phyloP scores from a whole-genome alignment of 2,888 invertebrate genomes.

The Cistogaster globosa region DNA sequence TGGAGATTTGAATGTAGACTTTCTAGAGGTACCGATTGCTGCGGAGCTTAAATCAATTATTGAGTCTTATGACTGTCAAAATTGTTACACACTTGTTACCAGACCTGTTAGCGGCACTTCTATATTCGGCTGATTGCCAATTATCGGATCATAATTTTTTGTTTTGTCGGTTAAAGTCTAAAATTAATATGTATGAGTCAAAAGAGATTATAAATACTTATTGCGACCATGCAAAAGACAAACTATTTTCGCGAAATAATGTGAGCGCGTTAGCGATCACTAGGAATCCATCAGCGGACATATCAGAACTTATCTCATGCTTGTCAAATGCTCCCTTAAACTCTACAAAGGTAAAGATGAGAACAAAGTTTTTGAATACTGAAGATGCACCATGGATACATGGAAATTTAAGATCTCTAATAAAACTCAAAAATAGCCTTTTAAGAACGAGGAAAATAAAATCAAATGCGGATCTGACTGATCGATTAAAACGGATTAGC shows the following conservation, averaged over 20 bases:
- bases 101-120: constrained; percentile 3
- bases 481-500: too few species aligned
- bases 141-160: constrained; percentile 3
- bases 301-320: constrained; percentile 1
- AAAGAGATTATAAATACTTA: not conserved
- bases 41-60: not conserved
- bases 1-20: not conserved
- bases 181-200: not conserved
- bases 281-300: not conserved
- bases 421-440: not conserved
- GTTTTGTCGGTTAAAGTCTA: not conserved
- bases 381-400: not conserved
- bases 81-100: constrained; percentile 15
- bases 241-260: not conserved
- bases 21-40: not conserved
- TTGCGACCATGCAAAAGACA: constrained; percentile 9
- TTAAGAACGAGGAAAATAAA: too few species aligned
- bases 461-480: too few species aligned
- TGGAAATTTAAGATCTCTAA: not conserved
- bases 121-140: not conserved
- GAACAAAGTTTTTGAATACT: not conserved
- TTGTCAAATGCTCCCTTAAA: constrained; percentile 5
- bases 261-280: not conserved
- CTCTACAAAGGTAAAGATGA: not conserved
- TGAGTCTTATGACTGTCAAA: not conserved